Evolutionary conservation across 2,797 vertebrate genomes (phyloP), one percentile per base, ranked within the genome.

Genomic region (Tangara arthus): DNA sequence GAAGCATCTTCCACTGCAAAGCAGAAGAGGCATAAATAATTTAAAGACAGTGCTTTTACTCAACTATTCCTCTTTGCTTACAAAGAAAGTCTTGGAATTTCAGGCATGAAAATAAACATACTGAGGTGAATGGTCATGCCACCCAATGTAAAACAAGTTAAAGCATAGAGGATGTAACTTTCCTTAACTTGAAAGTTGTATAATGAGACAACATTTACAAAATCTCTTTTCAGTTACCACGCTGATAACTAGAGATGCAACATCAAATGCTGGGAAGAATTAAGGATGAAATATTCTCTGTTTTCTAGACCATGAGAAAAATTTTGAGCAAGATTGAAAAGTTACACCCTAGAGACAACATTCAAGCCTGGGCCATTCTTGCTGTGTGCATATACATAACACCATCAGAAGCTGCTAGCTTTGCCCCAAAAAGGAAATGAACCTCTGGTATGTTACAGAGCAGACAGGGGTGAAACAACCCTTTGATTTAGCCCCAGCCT

Each of bases 241-340:
- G 88, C 49, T 87, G 49, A 55, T 80, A 81, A 90, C 15, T 52
- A 39, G 75, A 81, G 64, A 93, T 1, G 7, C 23, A 92, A 66
- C 61, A 42, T 63, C 64, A n/a, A 47, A 61, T 6, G 5, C 64
- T 78, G 56, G n/a, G 53, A 93, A 90, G 87, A 96, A 95, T 72
- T 55, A 96, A 93, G 76, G 65, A 90, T 0, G 1, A 87, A 64
- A 9, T 35, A 91, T 24, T 75, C 56, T 91, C 71, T 92, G 59
- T 95, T 95, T 96, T 94, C 82, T 90, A 76, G 95, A 87, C 82
- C 90, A 92, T 92, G 89, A 97, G 91, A 97, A 97, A 97, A 90
- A 96, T 96, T 77, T 73, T 87, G 89, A 77, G 50, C 71, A 89
- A 81, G 63, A 63, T 68, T 87, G 44, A 88, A 75, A 91, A 96